These are phyloP conservation scores for Mechanitis messenoides DNA, from an alignment of 2,888 invertebrate species.

Conservation along the genomic window DNA sequence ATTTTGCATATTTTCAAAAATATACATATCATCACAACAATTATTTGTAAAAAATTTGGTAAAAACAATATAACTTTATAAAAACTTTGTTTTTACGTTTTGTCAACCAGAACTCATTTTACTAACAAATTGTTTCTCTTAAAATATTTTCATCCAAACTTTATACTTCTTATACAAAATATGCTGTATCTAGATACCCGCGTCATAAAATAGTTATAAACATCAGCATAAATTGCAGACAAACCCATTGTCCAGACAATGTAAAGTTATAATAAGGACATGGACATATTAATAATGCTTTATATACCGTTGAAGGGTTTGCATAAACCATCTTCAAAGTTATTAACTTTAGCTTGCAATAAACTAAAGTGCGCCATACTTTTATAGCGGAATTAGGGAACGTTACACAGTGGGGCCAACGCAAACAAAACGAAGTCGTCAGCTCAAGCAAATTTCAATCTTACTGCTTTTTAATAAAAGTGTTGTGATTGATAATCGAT, in stretches of 20 bases:
- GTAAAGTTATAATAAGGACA: slow-evolving; percentile 23
- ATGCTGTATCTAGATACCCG: slow-evolving; percentile 1
- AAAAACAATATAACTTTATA: too few species aligned
- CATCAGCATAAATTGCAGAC: slow-evolving; percentile 17
- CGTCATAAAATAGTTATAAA: slow-evolving; percentile 17
- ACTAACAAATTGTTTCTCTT: too few species aligned
- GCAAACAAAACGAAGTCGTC: slow-evolving; percentile 12
- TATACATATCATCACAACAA: neutral
- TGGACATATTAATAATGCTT: slow-evolving; percentile 34
- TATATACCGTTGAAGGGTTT: slow-evolving; percentile 35
- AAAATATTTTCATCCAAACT: neutral
- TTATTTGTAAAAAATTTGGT: too few species aligned
- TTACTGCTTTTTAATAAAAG: slow-evolving; percentile 31
- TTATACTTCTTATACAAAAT: neutral
- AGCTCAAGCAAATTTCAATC: slow-evolving; percentile 17
- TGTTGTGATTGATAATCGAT: slow-evolving; percentile 24
- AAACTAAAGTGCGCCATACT: slow-evolving; percentile 69
- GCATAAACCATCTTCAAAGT: slow-evolving; percentile 46
- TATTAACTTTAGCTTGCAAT: slow-evolving; percentile 72
- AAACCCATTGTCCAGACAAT: slow-evolving; percentile 19
- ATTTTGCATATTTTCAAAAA: neutral
- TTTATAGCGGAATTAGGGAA: slow-evolving; percentile 67
- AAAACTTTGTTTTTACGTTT: too few species aligned
- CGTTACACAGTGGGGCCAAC: slow-evolving; percentile 42
- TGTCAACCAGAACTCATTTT: too few species aligned